Evolutionary conservation across 2,888 invertebrate genomes (phyloP), one percentile per base, ranked within the genome.

Genomic region (Caenorhabditis imperialis): DNA sequence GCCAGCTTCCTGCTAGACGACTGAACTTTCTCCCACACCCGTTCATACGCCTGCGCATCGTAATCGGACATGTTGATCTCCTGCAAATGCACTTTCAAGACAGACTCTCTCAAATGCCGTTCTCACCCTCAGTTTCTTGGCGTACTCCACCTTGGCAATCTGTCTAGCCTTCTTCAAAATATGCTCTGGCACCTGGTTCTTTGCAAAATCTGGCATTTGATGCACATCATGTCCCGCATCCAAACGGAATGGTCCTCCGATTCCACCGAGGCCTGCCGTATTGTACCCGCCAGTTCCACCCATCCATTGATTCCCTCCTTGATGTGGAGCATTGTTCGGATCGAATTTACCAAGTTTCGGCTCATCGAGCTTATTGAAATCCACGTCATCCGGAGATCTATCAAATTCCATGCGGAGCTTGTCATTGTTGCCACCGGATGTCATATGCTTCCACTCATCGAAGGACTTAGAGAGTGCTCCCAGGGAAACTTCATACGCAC

Each of bases 271-370:
- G 1, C 97, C 97, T 0, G 96, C 96, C 0, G 96, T 97, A 88
- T 96, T 95, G 62, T 95, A 88, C 22, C 91, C 91, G 45, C 95
- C 96, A 10, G 93, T 94, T 54, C 96, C 96, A 30, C 96, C 96
- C 47, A 96, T 96, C 96, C 97, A 98, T 0, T 93, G 94, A 88
- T 95, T 95, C 0, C 97, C 97, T 30, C 97, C 97, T 42, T 96
- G 94, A 89, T 98, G 97, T 0, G 96, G 96, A 45, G 93, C 92
- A 30, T 86, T 86, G 22, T 75, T 63, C 8, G 81, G 81, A 44
- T 84, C 85, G 40, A 84, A n/a, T 65, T 96, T 95, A 1, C 97
- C 98, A 88, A 94, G 93, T 88, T 97, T 98, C 0, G 97, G 96
- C 0, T 91, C 91, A 6, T 92, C 92, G 5, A 92, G 92, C 33